A percentile compares a stretch with the other conserved stretches of the same genome.
Evolutionary conservation across 2,888 invertebrate genomes (phyloP).

Genomic region (Caenorhabditis uteleia): DNA sequence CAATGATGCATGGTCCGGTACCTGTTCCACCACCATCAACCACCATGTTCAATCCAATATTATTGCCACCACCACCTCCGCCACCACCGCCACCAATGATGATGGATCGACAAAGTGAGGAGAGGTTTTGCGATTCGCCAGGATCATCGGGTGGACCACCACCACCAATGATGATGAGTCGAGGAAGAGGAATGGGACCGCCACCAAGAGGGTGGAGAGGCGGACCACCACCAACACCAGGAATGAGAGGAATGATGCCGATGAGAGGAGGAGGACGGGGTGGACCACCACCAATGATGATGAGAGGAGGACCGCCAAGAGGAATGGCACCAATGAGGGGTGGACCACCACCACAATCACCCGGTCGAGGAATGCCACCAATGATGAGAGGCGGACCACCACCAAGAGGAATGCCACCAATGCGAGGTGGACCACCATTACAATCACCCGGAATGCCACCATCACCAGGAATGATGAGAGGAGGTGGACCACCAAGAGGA

Average conservation of each 20-base stretch:
- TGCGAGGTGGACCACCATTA: background rate
- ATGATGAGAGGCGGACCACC: conserved; percentile 8
- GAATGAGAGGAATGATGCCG: too few relatives aligned
- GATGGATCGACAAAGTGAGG: background rate
- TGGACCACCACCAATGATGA: conserved; percentile 4
- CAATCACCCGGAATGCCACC: conserved; percentile 11
- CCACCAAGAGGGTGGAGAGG: background rate
- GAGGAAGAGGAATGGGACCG: conserved; percentile 3
- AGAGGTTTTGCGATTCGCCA: too few relatives aligned
- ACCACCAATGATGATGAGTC: conserved; percentile 2
- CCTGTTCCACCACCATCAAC: background rate
- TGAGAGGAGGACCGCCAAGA: conserved; percentile 9
- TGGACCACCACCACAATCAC: too few relatives aligned
- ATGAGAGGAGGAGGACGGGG: conserved; percentile 2
- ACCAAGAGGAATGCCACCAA: conserved; percentile 7
- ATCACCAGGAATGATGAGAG: background rate
- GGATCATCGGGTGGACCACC: conserved; percentile 2
- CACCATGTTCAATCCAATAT: background rate
- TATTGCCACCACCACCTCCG: background rate
- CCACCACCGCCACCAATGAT: conserved; percentile 1
- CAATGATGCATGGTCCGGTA: background rate
- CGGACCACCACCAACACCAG: conserved; percentile 5
- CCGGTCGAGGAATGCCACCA: conserved; percentile 3
- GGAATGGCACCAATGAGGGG: conserved; percentile 6
- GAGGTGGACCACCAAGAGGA: conserved; percentile 12